Evolutionary conservation across 1,140 invertebrate species (phyloP), one percentile per base, ranked within the genome.

Genomic region (Littorina saxatilis): DNA sequence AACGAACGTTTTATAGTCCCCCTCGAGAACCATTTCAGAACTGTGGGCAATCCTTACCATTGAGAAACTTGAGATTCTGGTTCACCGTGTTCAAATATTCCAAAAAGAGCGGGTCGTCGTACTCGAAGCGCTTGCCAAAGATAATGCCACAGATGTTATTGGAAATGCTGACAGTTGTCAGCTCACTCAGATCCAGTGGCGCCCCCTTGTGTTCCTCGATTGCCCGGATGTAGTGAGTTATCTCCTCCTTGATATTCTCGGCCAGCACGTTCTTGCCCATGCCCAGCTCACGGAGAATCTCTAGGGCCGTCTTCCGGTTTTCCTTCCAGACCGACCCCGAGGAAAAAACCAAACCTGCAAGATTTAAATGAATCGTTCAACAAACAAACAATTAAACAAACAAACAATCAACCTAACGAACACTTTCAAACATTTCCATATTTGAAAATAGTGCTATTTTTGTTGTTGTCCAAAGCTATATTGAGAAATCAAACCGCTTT

Each of bases 281-380:
- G 2, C 97, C 96, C 77, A 97, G 94, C 75, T 94, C 94, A 90
- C 96, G 95, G 13, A 98, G 92, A 91, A 95, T 96, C 7, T 92
- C 92, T 2, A 94, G 92, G 0, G 95, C 94, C 84, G 97, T 96
- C 87, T 95, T 95, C 39, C 97, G 93, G 86, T 98, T 96, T 84
- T 97, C 95, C 84, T 94, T 95, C 97, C 97, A 98, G 27, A 95
- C 87, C 5, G 94, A 93, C 0, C 97, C 97, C 90, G 97, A 95
- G 1, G 96, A 94, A 81, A 58, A 73, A 1, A 80, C 78, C 1
- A 88, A 77, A 0, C 88, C 88, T 29, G 27, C 20, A 61, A 17
- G 27, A 63, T 11, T 52, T 52, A 15, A 15, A 15, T 52, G 13
- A 1, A 52, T 15, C 47, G 47, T 20, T 15, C 47, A 52, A 11